Evolutionary conservation across 2,113 vertebrate genomes (phyloP), one percentile per base, ranked within the genome.

Genomic region (Panthera tigris): DNA sequence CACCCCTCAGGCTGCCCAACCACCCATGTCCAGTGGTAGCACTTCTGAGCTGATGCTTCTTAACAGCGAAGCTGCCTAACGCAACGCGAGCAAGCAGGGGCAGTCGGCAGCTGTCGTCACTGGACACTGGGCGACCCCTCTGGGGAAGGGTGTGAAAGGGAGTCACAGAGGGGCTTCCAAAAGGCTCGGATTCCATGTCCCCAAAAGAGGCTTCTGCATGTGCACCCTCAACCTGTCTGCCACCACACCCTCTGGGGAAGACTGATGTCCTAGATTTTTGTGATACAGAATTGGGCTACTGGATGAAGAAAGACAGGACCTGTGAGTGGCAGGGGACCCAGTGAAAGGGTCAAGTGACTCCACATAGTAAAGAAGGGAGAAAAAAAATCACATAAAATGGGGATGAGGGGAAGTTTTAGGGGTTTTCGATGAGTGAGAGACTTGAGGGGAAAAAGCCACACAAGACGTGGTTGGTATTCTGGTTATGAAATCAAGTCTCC

Each of bases 81-180:
- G 23, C 9, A 29, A 25, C 25, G 23, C 7, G 0, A 50, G 71
- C 1, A 15, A 13, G 25, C 3, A 0, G 4, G 8, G 23, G 10
- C 0, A 6, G 19, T 0, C 23, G 69, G 73, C 29, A 7, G 7
- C 27, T 16, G 79, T 25, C 7, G 1, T 4, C 79, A 4, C 45
- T 2, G 10, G 18, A 57, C 27, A 13, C 80, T 27, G 39, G 36
- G 15, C 1, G 6, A 9, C 18, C 12, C 82, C 29, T 36, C 18
- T 0, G 29, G 87, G 57, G 63, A 66, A 88, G 89, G 21, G 2
- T 2, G 3, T 6, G 31, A 65, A 66, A 10, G 50, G 12, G 19
- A 23, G 31, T 41, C 45, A 57, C 55, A 12, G 5, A 23, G 19
- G 19, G 10, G 78, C 68, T 89, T 91, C 78, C 31, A 18, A 45